Evolutionary conservation across 1,140 invertebrate genomes (phyloP), one percentile per base, ranked within the genome.

Genomic region (Lepeophtheirus salmonis): DNA sequence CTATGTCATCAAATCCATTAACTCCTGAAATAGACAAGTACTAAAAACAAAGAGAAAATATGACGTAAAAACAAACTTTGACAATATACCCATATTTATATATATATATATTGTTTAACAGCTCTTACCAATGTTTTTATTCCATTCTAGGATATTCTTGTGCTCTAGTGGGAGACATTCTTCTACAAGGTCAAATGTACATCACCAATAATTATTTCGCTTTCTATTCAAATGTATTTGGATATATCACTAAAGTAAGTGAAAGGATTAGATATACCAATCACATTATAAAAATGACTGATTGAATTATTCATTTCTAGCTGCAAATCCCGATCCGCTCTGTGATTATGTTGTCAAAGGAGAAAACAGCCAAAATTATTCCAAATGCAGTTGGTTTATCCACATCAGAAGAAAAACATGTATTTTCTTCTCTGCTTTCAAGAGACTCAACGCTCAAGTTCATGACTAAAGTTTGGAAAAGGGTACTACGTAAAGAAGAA

Each of bases 171-270:
- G 83, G 83, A 51, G 88, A 92, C 70, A 89, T 92, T 64, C 73
- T 92, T n/a, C 78, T 91, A 12, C 88, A 91, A 73, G 89, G 89
- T 41, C 83, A 88, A 68, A 76, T 94, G 56, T 94, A 90, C 74
- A 87, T 92, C 65, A 89, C 88, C 48, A 81, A 84, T 68, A 88
- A 89, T 68, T 89, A 89, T 73, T 89, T 92, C 73, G 88, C 87
- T 56, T 94, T 94, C 75, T 89, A 94, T 73, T 91, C 88, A 54
- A 91, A 91, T 69, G 87, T 94, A 50, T 89, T 90, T 71, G 88
- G 87, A 61, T 86, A 89, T 72, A 83, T 90, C 57, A 89, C 86
- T 66, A 86, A 86, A 77, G 84, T 88, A 72, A 77, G 71, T 63
- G 10, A 6, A 56, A 56, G 13, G 21, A 21, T 56, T 6, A 12